Conservation (phyloP, 2,888 invertebrate species). For the Magallana nippona region DNA sequence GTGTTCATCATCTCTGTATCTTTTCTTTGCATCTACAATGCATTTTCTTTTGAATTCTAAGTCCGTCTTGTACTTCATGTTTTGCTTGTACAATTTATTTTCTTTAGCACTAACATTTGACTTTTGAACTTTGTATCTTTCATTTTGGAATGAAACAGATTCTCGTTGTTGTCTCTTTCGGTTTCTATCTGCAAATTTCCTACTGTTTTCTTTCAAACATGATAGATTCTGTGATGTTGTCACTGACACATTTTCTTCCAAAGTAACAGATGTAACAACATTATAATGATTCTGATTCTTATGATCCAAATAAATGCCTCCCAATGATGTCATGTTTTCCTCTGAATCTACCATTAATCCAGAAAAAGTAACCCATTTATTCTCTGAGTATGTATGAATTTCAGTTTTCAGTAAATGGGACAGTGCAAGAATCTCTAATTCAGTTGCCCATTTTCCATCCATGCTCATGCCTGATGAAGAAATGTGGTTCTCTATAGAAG, state of each 20-base stretch:
- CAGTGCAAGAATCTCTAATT: conserved; percentile 40
- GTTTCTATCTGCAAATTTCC: conserved; percentile 1
- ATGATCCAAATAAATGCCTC: conserved; percentile 45
- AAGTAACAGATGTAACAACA: conserved; percentile 30
- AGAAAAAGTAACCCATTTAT: conserved; percentile 41
- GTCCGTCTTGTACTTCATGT: not conserved
- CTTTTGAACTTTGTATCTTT: not conserved
- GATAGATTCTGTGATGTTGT: not conserved
- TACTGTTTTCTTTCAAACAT: too few species aligned
- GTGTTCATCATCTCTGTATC: too few species aligned
- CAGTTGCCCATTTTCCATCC: conserved; percentile 42
- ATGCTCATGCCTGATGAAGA: not conserved
- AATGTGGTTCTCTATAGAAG: conserved; percentile 31
- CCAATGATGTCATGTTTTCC: not conserved
- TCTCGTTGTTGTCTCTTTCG: conserved; percentile 1
- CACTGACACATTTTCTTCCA: too few species aligned
- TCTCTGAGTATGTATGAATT: conserved; percentile 33
- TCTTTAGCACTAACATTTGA: conserved; percentile 7
- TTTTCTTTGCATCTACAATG: not conserved
- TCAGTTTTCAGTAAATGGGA: conserved; percentile 36
- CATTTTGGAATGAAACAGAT: not conserved
- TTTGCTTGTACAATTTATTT: not conserved
- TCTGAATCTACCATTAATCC: conserved; percentile 2
- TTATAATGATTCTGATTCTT: conserved; percentile 44
- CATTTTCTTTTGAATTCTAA: not conserved